phyloP scores from a whole-genome alignment of 2,888 invertebrate genomes.

The Sminthurides aquaticus region DNA sequence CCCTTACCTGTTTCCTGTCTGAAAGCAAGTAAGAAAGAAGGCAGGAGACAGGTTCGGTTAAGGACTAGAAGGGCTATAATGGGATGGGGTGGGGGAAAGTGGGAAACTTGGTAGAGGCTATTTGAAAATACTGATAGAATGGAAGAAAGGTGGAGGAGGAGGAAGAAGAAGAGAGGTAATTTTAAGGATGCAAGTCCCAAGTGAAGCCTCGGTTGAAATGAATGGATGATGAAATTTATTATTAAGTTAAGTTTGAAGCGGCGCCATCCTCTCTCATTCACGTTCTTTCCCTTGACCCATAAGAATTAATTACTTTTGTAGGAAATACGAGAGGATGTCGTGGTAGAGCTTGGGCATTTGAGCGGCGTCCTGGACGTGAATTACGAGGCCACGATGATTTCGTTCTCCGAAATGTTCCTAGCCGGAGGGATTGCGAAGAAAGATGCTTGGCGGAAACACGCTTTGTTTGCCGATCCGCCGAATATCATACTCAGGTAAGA shows the following conservation, averaged over 20 bases:
- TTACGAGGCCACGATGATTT: slow-evolving; percentile 50
- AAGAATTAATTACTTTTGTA: slow-evolving; percentile 5
- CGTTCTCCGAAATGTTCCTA: slow-evolving; percentile 48
- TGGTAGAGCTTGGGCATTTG: slow-evolving; percentile 51
- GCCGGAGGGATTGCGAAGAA: slow-evolving; percentile 51
- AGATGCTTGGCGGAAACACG: slow-evolving; percentile 48
- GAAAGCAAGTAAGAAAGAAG: too few relatives aligned
- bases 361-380: slow-evolving; percentile 50
- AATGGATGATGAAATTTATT: slow-evolving; percentile 7
- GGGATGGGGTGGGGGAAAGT: too few relatives aligned
- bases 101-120: too few relatives aligned
- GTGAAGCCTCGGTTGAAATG: too few relatives aligned
- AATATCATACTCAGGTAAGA: slow-evolving; percentile 49
- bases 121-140: too few relatives aligned
- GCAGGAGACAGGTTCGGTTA: too few relatives aligned
- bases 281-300: neutral
- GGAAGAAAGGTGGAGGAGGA: too few relatives aligned
- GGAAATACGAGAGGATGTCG: slow-evolving; percentile 44
- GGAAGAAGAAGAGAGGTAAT: too few relatives aligned
- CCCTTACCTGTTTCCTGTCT: too few relatives aligned
- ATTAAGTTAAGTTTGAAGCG: slow-evolving; percentile 2
- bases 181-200: too few relatives aligned
- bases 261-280: slow-evolving; percentile 2
- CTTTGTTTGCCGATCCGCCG: slow-evolving; percentile 50
- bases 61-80: too few relatives aligned